These are phyloP conservation scores for Poicephalus meyeri DNA, from an alignment of 2,113 vertebrate genomes.

Conservation along the genomic window DNA sequence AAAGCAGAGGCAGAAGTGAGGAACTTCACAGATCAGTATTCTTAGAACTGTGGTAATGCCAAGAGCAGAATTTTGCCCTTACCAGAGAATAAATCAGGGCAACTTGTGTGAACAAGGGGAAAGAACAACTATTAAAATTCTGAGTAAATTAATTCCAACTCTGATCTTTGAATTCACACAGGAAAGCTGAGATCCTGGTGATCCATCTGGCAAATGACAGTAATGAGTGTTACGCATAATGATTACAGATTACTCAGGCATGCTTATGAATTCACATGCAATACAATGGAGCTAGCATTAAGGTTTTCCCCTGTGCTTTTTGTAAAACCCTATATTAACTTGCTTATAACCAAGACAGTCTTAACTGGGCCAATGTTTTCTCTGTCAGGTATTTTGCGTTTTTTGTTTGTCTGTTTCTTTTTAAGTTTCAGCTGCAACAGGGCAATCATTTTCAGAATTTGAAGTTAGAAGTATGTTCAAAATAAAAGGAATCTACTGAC, in stretches of 20 bases:
- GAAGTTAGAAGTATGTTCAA: not conserved
- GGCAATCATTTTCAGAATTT: not conserved
- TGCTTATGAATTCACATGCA: not conserved
- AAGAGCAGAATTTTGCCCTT: not conserved
- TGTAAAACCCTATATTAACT: not conserved
- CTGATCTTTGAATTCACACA: slow-evolving; percentile 8
- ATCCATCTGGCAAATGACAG: slow-evolving; percentile 37
- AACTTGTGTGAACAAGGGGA: not conserved
- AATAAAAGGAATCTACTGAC: not conserved
- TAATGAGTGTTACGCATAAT: not conserved
- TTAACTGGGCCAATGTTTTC: not conserved
- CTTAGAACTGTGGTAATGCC: not conserved
- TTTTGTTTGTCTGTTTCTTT: not conserved
- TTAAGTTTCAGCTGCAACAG: not conserved
- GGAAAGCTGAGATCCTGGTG: not conserved
- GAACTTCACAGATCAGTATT: not conserved
- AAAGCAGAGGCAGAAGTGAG: not conserved
- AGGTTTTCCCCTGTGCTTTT: not conserved
- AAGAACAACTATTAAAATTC: not conserved
- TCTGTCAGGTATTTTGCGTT: not conserved
- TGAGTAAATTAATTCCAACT: slow-evolving; percentile 20
- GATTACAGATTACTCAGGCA: slow-evolving; percentile 10
- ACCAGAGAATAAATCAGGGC: not conserved
- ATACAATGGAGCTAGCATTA: not conserved
- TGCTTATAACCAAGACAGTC: not conserved